These are phyloP conservation scores for Nasalis larvatus DNA, from an alignment of 2,113 vertebrate genomes.

Conservation along the genomic window DNA sequence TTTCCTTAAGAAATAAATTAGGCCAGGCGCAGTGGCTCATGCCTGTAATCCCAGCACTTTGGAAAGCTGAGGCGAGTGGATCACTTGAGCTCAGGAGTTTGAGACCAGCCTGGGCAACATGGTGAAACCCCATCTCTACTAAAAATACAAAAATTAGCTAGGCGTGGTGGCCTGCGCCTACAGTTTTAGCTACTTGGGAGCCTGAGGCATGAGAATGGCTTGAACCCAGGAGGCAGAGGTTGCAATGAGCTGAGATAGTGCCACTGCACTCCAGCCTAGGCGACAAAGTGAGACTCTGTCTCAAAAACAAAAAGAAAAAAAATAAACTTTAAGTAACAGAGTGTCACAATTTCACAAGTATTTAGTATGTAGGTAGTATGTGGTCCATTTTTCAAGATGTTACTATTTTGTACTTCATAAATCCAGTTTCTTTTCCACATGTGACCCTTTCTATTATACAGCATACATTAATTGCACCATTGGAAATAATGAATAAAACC, in stretches of 20 bases:
- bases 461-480: background rate
- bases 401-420: background rate
- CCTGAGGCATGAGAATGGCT: background rate
- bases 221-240: background rate
- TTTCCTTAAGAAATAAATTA: background rate
- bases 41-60: background rate
- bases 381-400: background rate
- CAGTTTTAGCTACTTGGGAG: background rate
- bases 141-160: background rate
- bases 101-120: background rate
- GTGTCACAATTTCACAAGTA: background rate
- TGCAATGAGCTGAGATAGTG: background rate
- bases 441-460: background rate
- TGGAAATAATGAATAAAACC: background rate
- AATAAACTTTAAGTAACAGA: background rate
- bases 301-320: background rate
- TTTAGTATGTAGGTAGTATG: background rate
- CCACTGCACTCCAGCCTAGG: background rate
- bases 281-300: background rate
- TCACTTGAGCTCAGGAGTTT: background rate
- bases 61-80: background rate
- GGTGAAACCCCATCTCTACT: background rate
- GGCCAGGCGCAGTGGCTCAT: background rate
- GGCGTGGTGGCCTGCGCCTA: background rate
- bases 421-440: background rate